Evolutionary conservation across 2,888 invertebrate genomes (phyloP).

Genomic region (Chrysomela aeneicollis): DNA sequence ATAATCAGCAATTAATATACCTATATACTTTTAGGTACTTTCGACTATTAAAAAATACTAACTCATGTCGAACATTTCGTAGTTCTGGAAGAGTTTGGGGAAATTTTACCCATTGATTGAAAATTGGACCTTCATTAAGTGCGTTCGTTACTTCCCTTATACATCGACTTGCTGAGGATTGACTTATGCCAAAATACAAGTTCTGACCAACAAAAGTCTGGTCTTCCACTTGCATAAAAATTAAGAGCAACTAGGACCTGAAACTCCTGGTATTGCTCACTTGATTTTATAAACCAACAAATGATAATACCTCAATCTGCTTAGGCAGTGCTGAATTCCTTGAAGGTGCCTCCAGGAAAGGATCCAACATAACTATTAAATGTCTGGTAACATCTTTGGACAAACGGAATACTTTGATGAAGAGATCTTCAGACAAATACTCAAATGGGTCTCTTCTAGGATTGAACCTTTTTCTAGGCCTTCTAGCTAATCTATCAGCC

Average conservation of each 20-base stretch:
- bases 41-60: too few relatives aligned
- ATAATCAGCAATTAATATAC: too few relatives aligned
- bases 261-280: background rate
- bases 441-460: conserved; percentile 16
- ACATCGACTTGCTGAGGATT: conserved; percentile 25
- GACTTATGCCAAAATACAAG: conserved; percentile 22
- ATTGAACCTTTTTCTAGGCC: conserved; percentile 4
- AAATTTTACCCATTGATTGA: conserved; percentile 21
- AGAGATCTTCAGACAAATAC: conserved; percentile 1
- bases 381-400: conserved; percentile 14
- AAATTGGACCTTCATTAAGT: conserved; percentile 22
- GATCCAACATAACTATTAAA: conserved; percentile 9
- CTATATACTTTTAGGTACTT: too few relatives aligned
- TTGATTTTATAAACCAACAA: conserved; percentile 1
- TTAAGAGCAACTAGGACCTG: conserved; percentile 25
- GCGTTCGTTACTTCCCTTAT: conserved; percentile 23
- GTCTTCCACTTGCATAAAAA: conserved; percentile 27
- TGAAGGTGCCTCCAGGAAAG: conserved; percentile 4
- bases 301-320: conserved; percentile 16
- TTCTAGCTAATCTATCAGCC: conserved; percentile 14
- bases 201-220: conserved; percentile 27
- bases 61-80: conserved; percentile 11
- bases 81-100: conserved; percentile 21
- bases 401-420: conserved; percentile 15
- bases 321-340: conserved; percentile 20